Evolutionary conservation across 2,797 vertebrate species (phyloP).

Genomic region (Sarcoramphus papa): DNA sequence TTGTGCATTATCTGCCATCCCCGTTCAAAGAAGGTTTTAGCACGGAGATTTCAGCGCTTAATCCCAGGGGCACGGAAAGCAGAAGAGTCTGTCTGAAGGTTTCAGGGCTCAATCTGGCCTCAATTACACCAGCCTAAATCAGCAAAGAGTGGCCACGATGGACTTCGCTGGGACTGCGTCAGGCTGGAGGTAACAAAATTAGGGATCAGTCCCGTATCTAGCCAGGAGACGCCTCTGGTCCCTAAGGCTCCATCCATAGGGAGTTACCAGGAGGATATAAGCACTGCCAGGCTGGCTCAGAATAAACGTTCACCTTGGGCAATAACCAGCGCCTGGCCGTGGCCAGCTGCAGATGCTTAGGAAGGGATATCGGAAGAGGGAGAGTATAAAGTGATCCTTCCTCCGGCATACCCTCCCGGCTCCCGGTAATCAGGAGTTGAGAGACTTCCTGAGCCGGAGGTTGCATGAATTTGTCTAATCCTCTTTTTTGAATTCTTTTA

Average conservation of each 20-base stretch:
- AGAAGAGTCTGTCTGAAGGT: constrained; percentile 35
- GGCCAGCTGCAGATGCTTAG: constrained; percentile 43
- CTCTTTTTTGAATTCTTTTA: constrained; percentile 23
- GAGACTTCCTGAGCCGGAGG: constrained; percentile 48
- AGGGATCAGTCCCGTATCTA: rapidly evolving
- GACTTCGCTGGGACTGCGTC: rapidly evolving
- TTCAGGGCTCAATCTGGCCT: constrained; percentile 46
- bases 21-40: constrained; percentile 44
- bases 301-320: background rate
- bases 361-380: constrained; percentile 34
- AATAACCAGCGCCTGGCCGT: background rate
- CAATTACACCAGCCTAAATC: constrained; percentile 24
- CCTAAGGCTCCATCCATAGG: background rate
- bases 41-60: constrained; percentile 12
- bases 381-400: constrained; percentile 54
- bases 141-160: background rate
- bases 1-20: constrained; percentile 21
- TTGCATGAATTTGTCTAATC: constrained; percentile 30
- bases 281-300: background rate
- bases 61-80: constrained; percentile 33
- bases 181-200: background rate
- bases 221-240: background rate
- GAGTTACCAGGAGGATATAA: background rate
- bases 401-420: background rate
- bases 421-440: constrained; percentile 7